Evolutionary conservation across 2,113 vertebrate species (phyloP).

Genomic region (Diadophis punctatus): DNA sequence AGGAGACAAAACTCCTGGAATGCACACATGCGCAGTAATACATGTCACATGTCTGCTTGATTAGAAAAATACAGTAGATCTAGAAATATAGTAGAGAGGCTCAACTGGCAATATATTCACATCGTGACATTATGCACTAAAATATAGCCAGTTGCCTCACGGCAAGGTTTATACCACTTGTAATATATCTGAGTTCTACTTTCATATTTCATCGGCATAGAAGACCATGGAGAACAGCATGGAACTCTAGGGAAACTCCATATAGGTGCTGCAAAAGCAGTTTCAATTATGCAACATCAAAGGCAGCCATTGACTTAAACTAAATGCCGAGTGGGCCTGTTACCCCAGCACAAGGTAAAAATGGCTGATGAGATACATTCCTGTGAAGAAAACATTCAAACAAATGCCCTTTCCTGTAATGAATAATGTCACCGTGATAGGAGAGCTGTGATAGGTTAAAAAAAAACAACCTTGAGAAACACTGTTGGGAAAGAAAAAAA

Average conservation of each 20-base stretch:
- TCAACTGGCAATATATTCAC: too few relatives aligned
- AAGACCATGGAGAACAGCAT: neutral
- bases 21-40: too few relatives aligned
- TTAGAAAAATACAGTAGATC: too few relatives aligned
- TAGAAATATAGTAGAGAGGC: too few relatives aligned
- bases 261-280: neutral
- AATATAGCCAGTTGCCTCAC: neutral
- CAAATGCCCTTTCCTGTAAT: slow-evolving; percentile 23
- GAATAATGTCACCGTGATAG: slow-evolving; percentile 6
- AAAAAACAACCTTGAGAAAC: neutral
- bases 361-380: slow-evolving; percentile 37
- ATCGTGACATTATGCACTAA: too few relatives aligned
- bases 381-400: slow-evolving; percentile 26
- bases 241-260: neutral
- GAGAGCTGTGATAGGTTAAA: neutral
- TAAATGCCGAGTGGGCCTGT: neutral
- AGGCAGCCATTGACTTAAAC: slow-evolving; percentile 1
- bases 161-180: neutral
- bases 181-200: neutral
- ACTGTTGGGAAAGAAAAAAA: neutral
- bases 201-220: neutral
- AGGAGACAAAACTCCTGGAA: too few relatives aligned
- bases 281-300: neutral
- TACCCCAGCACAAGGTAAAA: neutral
- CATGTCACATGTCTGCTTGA: too few relatives aligned